Percentiles rank a stretch among this genome's conserved stretches.
Conservation (phyloP, 2,888 invertebrate genomes). For the Nyleta sp. region DNA sequence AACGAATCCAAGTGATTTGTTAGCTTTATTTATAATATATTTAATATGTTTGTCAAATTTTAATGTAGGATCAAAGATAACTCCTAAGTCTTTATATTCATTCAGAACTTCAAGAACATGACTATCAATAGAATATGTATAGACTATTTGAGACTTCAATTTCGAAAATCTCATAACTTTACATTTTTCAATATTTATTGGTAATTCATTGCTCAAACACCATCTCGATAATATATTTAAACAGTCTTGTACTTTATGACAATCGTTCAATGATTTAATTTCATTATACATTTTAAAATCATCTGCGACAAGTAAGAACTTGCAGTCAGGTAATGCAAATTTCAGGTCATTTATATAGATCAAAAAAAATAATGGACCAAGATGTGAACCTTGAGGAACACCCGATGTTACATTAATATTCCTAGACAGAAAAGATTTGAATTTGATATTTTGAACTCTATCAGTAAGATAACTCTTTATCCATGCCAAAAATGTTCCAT, state of each 20-base stretch:
- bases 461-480: not conserved
- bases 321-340: not conserved
- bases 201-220: not conserved
- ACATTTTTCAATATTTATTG: not conserved
- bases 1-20: not conserved
- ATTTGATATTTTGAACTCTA: not conserved
- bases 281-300: conserved; percentile 2
- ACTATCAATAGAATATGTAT: not conserved
- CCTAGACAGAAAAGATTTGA: not conserved
- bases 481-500: not conserved
- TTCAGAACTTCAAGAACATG: not conserved
- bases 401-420: not conserved
- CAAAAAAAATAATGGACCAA: conserved; percentile 1
- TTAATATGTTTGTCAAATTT: conserved; percentile 5
- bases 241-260: not conserved
- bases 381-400: not conserved
- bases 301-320: conserved; percentile 1
- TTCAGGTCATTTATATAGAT: conserved; percentile 8
- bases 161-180: not conserved
- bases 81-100: conserved; percentile 9
- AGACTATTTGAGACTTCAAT: not conserved
- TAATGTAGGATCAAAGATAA: not conserved
- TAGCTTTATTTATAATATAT: conserved; percentile 1
- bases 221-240: not conserved
- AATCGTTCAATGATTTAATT: not conserved